Evolutionary conservation across 2,113 vertebrate genomes (phyloP).

Genomic region (Erythrolamprus reginae): DNA sequence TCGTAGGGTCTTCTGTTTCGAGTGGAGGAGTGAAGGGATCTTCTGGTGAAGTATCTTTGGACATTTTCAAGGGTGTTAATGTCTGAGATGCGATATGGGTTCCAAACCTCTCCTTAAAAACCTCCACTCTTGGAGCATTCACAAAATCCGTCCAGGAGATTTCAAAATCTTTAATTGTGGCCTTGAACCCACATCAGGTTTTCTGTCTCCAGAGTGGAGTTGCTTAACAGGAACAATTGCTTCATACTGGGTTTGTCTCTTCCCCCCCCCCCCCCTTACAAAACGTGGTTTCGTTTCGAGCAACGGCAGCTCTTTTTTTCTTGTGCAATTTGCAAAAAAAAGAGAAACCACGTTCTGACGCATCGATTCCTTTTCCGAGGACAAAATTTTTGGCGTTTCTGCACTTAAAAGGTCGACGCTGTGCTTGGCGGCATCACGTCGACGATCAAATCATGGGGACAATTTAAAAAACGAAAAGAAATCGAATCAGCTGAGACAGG

Average conservation of each 20-base stretch:
- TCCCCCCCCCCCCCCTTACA: accelerated
- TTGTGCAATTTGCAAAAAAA: background rate
- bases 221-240: background rate
- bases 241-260: background rate
- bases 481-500: background rate
- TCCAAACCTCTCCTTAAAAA: no score
- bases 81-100: no score
- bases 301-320: background rate
- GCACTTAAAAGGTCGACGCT: background rate
- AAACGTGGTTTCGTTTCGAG: background rate
- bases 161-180: background rate
- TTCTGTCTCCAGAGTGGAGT: background rate
- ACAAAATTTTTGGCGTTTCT: background rate
- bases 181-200: background rate
- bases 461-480: no score
- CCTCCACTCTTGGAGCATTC: no score
- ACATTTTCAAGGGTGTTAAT: no score
- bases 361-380: background rate
- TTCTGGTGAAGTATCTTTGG: no score
- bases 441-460: background rate
- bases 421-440: background rate
- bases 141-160: background rate
- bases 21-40: no score
- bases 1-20: no score
- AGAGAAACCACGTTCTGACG: background rate